A percentile compares a stretch with the other conserved stretches of the same genome.
phyloP scores from a whole-genome alignment of 2,888 invertebrate species.

The Priocnemis perturbator region DNA sequence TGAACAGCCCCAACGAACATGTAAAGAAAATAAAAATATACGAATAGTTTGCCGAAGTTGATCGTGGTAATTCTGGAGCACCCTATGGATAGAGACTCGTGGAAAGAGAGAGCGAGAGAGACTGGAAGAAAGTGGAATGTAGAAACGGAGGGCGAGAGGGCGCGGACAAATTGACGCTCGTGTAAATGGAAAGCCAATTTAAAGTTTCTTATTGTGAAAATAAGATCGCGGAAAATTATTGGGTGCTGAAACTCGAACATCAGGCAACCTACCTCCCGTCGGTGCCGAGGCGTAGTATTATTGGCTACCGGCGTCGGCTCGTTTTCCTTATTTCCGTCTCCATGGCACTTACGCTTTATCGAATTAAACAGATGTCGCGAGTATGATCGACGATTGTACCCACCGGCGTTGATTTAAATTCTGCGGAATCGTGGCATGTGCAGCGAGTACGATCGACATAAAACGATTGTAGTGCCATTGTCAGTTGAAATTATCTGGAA shows the following conservation, averaged over 20 bases:
- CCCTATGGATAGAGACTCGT: background rate
- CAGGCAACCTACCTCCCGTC: background rate
- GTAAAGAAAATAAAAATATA: constrained; percentile 16
- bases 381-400: too few relatives aligned
- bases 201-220: constrained; percentile 46
- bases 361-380: too few relatives aligned
- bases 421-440: too few relatives aligned
- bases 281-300: constrained; percentile 11
- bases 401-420: too few relatives aligned
- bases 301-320: background rate
- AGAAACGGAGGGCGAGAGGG: constrained; percentile 10
- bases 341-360: background rate
- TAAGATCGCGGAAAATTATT: constrained; percentile 48
- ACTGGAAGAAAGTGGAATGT: background rate
- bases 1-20: constrained; percentile 18
- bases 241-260: constrained; percentile 12
- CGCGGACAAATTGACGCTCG: constrained; percentile 45
- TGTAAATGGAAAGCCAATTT: constrained; percentile 55
- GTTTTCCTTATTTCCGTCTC: background rate
- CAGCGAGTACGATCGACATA: too few relatives aligned
- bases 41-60: too few relatives aligned
- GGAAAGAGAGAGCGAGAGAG: constrained; percentile 1
- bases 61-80: background rate
- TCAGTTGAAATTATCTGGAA: too few relatives aligned
- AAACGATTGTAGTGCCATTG: too few relatives aligned